These are phyloP conservation scores for Diarsia dahlii DNA, from an alignment of 2,888 invertebrate species.

Conservation along the genomic window DNA sequence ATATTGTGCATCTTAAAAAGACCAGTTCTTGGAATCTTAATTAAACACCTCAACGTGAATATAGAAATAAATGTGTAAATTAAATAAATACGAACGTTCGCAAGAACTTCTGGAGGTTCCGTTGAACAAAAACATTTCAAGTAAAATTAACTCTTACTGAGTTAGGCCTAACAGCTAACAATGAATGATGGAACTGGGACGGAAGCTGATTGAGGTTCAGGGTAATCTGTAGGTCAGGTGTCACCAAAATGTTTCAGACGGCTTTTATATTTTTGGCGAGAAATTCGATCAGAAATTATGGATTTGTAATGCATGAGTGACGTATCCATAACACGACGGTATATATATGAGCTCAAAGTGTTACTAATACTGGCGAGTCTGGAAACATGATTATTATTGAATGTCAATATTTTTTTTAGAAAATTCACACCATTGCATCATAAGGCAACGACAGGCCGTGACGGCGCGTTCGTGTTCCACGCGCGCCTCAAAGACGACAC, in stretches of 20 bases:
- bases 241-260: constrained; percentile 7
- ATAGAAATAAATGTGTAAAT: neutral
- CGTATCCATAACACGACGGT: neutral
- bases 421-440: neutral
- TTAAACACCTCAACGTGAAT: neutral
- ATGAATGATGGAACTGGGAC: constrained; percentile 51
- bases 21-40: neutral
- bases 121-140: constrained; percentile 51
- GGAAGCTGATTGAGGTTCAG: constrained; percentile 35
- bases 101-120: constrained; percentile 23
- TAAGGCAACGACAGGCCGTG: too few relatives aligned
- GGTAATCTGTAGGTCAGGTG: too few relatives aligned
- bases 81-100: constrained; percentile 32
- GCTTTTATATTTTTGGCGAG: constrained; percentile 30
- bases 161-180: constrained; percentile 49
- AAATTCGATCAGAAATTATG: constrained; percentile 15
- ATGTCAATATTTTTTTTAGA: too few relatives aligned
- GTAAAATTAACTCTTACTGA: constrained; percentile 51
- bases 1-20: too few relatives aligned
- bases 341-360: neutral
- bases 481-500: too few relatives aligned
- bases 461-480: too few relatives aligned
- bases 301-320: constrained; percentile 20
- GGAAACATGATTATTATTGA: neutral
- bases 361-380: neutral